Evolutionary conservation across 2,888 invertebrate genomes (phyloP).

Genomic region (Tipula confusa): DNA sequence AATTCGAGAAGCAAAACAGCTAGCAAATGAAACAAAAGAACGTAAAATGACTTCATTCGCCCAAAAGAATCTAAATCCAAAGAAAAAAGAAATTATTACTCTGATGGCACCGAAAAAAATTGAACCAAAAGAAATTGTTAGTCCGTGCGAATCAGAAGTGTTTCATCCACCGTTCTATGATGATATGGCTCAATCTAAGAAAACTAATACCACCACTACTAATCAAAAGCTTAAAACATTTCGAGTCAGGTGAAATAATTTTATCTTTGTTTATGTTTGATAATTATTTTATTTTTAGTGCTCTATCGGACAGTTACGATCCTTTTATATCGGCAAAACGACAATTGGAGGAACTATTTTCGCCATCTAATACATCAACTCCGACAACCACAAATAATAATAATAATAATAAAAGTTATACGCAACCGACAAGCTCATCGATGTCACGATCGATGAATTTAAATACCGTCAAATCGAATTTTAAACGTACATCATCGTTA

Average conservation of each 20-base stretch:
- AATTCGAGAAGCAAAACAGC: background rate
- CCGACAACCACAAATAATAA: constrained; percentile 38
- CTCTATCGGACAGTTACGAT: constrained; percentile 56
- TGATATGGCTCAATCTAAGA: background rate
- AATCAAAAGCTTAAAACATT: background rate
- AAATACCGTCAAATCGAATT: constrained; percentile 41
- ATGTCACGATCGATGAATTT: constrained; percentile 33
- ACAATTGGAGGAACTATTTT: constrained; percentile 76
- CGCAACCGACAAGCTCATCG: constrained; percentile 36
- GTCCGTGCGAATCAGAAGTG: background rate
- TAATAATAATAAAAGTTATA: constrained; percentile 34
- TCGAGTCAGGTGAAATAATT: background rate
- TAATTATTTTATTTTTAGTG: constrained; percentile 37
- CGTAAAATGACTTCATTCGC: background rate
- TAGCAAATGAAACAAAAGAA: background rate
- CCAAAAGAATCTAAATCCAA: background rate
- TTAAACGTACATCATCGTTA: constrained; percentile 47
- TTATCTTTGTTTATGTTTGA: background rate
- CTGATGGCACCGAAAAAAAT: background rate
- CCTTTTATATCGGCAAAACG: constrained; percentile 75
- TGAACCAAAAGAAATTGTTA: no score
- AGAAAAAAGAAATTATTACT: background rate
- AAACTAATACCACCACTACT: background rate
- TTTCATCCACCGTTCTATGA: constrained; percentile 21
- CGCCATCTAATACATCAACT: constrained; percentile 54